Evolutionary conservation across 2,888 invertebrate genomes (phyloP).

Genomic region (Barypeithes pellucidus): DNA sequence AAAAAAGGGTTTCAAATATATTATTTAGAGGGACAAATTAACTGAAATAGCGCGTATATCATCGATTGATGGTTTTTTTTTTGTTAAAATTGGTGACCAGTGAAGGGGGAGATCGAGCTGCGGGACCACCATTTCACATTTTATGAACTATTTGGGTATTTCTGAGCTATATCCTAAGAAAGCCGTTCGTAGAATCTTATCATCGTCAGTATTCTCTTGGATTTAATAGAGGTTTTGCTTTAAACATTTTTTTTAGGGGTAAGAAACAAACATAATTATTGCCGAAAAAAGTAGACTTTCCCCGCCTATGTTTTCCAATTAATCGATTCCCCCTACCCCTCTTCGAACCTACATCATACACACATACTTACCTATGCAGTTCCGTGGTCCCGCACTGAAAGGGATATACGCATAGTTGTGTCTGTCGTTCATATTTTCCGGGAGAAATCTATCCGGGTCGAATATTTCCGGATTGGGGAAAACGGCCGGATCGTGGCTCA

Average conservation of each 20-base stretch:
- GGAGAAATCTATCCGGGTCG: conserved; percentile 70
- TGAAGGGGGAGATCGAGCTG: not conserved
- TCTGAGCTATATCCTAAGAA: no score
- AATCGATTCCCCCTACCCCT: conserved; percentile 12
- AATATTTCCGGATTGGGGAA: conserved; percentile 72
- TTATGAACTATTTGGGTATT: no score
- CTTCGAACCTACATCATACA: not conserved
- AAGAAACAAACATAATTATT: no score
- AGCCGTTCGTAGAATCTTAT: no score
- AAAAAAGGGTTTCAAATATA: conserved; percentile 10
- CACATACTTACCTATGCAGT: conserved; percentile 66
- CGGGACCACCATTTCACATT: no score
- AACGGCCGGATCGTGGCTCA: conserved; percentile 70
- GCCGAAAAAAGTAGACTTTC: not conserved
- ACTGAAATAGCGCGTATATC: conserved; percentile 10
- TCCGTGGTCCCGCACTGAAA: conserved; percentile 71
- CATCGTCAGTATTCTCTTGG: no score
- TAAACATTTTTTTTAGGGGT: no score
- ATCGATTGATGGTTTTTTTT: conserved; percentile 18
- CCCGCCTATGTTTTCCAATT: conserved; percentile 23
- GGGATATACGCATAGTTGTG: conserved; percentile 70
- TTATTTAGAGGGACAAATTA: conserved; percentile 35
- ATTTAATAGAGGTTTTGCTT: no score
- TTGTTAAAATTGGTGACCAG: not conserved
- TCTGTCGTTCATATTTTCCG: conserved; percentile 66